Evolutionary conservation across 92 coral and sea anemone species (phyloP).

Genomic region (Porites lobata): DNA sequence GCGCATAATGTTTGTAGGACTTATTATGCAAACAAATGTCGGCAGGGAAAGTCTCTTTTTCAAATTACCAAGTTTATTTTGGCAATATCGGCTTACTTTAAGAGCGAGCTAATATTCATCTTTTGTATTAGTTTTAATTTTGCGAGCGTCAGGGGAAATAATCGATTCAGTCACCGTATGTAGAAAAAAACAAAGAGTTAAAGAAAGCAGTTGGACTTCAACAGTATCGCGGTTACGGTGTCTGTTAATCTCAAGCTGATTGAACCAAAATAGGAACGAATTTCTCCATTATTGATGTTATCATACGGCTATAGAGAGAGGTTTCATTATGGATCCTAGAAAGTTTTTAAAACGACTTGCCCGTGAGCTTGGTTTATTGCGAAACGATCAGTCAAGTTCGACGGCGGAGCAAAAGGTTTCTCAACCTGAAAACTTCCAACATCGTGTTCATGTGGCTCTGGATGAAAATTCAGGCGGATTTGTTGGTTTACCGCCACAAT

Average conservation of each 20-base stretch:
- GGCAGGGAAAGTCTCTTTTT: conserved; percentile 2
- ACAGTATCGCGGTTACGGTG: conserved; percentile 5
- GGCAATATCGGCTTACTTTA: conserved; percentile 31
- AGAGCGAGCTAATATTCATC: conserved; percentile 1
- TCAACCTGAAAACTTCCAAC: conserved; percentile 77
- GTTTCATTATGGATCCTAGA: conserved; percentile 35
- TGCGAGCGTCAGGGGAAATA: not conserved
- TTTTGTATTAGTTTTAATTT: conserved; percentile 16
- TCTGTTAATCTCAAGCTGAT: conserved; percentile 2
- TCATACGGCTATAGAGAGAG: not conserved
- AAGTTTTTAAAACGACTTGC: conserved; percentile 41
- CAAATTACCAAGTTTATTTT: conserved; percentile 34
- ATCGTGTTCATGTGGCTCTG: conserved; percentile 79
- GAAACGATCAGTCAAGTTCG: not conserved
- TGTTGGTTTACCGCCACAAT: conserved; percentile 89
- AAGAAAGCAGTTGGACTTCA: not conserved
- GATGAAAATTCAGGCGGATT: conserved; percentile 79
- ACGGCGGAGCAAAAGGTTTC: conserved; percentile 60
- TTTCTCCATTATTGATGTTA: not conserved
- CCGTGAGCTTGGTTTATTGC: conserved; percentile 21
- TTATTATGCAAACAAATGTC: conserved; percentile 42
- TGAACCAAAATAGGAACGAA: conserved; percentile 10
- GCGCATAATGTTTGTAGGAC: not conserved
- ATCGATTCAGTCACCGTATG: not conserved
- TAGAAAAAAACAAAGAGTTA: not conserved